phyloP scores from a whole-genome alignment of 2,113 vertebrate species.

The Neoarius graeffei region DNA sequence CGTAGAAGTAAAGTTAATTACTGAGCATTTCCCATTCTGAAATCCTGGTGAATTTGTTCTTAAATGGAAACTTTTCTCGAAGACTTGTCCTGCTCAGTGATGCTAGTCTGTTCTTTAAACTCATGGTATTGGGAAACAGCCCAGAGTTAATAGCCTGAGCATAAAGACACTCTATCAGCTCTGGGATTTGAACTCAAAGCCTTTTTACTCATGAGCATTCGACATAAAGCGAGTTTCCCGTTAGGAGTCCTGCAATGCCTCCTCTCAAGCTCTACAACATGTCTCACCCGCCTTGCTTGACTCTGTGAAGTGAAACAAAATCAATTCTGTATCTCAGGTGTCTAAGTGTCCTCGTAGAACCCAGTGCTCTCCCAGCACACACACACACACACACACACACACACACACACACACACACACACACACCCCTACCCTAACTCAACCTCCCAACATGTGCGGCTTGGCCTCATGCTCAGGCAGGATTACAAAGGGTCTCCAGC shows the following conservation, averaged over 20 bases:
- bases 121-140: background rate
- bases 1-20: background rate
- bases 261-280: constrained; percentile 30
- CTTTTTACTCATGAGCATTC: background rate
- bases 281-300: constrained; percentile 17
- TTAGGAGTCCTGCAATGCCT: constrained; percentile 26
- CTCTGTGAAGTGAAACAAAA: constrained; percentile 56
- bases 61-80: background rate
- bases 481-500: constrained; percentile 37
- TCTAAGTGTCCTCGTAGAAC: constrained; percentile 35
- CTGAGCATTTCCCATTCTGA: background rate
- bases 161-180: background rate
- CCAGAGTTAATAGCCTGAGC: background rate
- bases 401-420: too few species aligned
- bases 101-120: background rate
- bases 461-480: constrained; percentile 23
- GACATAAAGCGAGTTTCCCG: constrained; percentile 23
- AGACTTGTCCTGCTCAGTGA: background rate
- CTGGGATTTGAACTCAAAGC: background rate
- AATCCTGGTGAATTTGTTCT: background rate
- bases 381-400: background rate
- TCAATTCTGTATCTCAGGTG: constrained; percentile 57
- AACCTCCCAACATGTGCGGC: constrained; percentile 38
- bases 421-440: constrained; percentile 5
- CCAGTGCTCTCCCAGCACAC: background rate